These are phyloP conservation scores for Urocyon cinereoargenteus DNA, from an alignment of 2,797 vertebrate species.

Conservation along the genomic window DNA sequence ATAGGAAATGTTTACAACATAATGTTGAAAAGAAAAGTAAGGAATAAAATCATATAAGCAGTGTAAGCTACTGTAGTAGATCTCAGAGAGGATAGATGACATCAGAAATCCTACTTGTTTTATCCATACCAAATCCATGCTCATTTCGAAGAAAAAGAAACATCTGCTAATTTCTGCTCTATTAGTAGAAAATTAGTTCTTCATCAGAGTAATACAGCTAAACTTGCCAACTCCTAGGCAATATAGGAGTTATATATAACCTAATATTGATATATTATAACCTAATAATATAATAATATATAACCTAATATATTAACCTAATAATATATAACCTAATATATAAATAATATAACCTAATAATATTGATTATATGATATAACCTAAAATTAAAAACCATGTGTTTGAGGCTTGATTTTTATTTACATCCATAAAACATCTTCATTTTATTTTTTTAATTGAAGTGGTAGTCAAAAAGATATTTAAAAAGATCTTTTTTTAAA, in stretches of 20 bases:
- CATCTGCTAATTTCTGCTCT: constrained; percentile 5
- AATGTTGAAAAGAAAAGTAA: neutral
- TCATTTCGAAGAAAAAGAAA: neutral
- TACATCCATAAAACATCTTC: neutral
- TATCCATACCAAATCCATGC: neutral
- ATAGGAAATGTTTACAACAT: neutral
- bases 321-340: no score
- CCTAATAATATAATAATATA: no score
- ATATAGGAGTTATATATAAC: no score
- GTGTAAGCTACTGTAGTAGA: neutral
- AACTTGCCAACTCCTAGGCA: neutral
- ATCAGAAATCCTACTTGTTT: neutral
- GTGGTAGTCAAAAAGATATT: neutral
- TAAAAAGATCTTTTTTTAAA: neutral
- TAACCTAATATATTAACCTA: no score
- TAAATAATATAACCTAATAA: no score
- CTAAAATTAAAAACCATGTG: neutral
- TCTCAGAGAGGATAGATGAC: neutral
- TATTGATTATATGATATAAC: no score
- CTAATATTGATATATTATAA: no score
- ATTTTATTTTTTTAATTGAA: neutral
- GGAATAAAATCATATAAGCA: neutral
- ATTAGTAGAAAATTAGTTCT: neutral
- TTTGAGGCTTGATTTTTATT: neutral
- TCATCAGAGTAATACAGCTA: neutral